These are phyloP conservation scores for Lepetodrilus schrolli DNA, from an alignment of 2,888 invertebrate species.

Conservation along the genomic window DNA sequence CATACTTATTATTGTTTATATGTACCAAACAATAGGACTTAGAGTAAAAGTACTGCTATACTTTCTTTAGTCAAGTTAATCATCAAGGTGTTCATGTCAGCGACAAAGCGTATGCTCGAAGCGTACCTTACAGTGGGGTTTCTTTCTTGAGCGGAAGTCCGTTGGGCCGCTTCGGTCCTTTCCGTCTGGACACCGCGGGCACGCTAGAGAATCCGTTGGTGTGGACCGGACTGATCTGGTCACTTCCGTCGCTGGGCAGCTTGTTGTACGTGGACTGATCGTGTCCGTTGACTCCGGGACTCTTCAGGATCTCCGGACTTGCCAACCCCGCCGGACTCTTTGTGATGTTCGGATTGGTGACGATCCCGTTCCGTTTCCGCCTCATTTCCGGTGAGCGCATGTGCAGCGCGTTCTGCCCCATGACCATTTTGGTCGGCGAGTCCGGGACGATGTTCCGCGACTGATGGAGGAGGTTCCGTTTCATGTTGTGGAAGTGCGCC, in stretches of 20 bases:
- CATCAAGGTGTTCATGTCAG: conserved; percentile 9
- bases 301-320: conserved; percentile 32
- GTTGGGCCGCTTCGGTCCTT: conserved; percentile 76
- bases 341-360: conserved; percentile 75
- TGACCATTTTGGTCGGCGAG: conserved; percentile 53
- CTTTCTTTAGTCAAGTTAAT: background rate
- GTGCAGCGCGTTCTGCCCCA: conserved; percentile 60
- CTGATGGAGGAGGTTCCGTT: conserved; percentile 50
- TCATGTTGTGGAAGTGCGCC: conserved; percentile 52
- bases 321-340: conserved; percentile 57
- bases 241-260: conserved; percentile 46
- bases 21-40: no score
- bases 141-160: conserved; percentile 91
- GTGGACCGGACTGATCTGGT: conserved; percentile 19
- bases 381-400: conserved; percentile 72
- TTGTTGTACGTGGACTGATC: conserved; percentile 42
- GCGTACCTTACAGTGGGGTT: conserved; percentile 79
- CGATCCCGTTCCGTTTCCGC: conserved; percentile 74
- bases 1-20: no score
- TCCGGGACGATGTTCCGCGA: conserved; percentile 49
- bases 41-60: background rate
- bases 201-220: conserved; percentile 38
- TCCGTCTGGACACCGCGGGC: conserved; percentile 29
- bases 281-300: conserved; percentile 45
- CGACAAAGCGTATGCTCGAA: background rate